Percentiles rank a stretch among this genome's conserved stretches.
phyloP scores from a whole-genome alignment of 2,888 invertebrate genomes.

The Caradrina kadenii region DNA sequence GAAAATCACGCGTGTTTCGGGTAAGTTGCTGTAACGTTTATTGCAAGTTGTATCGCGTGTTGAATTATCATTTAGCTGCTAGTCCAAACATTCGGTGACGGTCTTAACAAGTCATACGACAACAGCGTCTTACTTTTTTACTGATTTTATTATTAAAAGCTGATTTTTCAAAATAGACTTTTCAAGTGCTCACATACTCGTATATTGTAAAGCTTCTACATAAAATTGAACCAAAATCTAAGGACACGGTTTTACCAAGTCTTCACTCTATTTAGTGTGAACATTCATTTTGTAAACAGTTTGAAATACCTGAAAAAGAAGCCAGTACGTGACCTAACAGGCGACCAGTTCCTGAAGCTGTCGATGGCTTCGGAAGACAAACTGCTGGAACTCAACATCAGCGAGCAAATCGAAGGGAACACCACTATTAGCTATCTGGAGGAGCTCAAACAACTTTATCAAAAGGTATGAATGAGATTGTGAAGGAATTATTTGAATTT shows the following conservation, averaged over 20 bases:
- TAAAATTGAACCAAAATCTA: background rate
- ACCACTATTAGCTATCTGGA: slow-evolving; percentile 95
- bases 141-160: too few relatives aligned
- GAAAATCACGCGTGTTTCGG: slow-evolving; percentile 96
- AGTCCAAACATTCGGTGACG: too few relatives aligned
- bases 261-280: too few relatives aligned
- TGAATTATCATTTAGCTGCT: too few relatives aligned
- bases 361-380: slow-evolving; percentile 95
- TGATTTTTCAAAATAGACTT: too few relatives aligned
- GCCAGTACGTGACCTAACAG: slow-evolving; percentile 96
- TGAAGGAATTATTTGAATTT: too few relatives aligned
- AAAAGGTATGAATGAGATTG: slow-evolving; percentile 88
- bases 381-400: slow-evolving; percentile 93
- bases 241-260: background rate
- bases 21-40: slow-evolving; percentile 71
- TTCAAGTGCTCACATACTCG: too few relatives aligned
- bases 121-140: too few relatives aligned
- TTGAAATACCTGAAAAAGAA: slow-evolving; percentile 98
- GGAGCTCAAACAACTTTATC: slow-evolving; percentile 96
- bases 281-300: slow-evolving; percentile 74
- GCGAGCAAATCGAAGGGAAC: slow-evolving; percentile 94
- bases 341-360: slow-evolving; percentile 97
- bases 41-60: background rate
- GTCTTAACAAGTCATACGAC: too few relatives aligned
- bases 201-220: too few relatives aligned